Evolutionary conservation across 2,888 invertebrate genomes (phyloP).

Genomic region (Drosophila anomalata): DNA sequence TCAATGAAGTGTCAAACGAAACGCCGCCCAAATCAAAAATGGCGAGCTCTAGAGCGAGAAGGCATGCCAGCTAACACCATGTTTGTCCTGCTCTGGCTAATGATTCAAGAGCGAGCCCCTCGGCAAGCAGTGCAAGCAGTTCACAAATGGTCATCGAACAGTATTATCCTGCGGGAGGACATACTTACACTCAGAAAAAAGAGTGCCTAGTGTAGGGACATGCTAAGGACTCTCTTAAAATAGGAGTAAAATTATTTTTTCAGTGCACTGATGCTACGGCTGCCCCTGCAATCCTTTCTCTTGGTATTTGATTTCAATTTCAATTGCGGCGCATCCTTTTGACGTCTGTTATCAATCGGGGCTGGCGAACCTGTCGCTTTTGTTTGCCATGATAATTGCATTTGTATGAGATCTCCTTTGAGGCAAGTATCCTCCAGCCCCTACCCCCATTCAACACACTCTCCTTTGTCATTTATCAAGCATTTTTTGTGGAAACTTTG

Average conservation of each 20-base stretch:
- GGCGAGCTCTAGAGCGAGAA: constrained; percentile 78
- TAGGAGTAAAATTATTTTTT: background rate
- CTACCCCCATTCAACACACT: background rate
- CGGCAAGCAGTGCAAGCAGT: constrained; percentile 63
- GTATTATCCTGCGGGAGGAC: constrained; percentile 21
- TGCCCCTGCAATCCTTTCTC: constrained; percentile 66
- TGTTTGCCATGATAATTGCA: constrained; percentile 80
- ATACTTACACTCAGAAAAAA: constrained; percentile 3
- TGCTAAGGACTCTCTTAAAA: constrained; percentile 15
- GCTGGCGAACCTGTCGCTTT: constrained; percentile 72
- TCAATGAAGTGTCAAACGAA: constrained; percentile 45
- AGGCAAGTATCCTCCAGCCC: background rate
- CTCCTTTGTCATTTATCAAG: constrained; percentile 70
- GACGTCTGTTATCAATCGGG: constrained; percentile 71
- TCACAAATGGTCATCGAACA: constrained; percentile 23
- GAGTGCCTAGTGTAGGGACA: background rate
- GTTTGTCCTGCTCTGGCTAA: constrained; percentile 44
- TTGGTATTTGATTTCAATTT: constrained; percentile 74
- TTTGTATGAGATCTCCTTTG: constrained; percentile 56
- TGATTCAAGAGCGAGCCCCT: constrained; percentile 1
- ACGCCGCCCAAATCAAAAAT: constrained; percentile 83
- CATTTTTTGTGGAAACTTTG: constrained; percentile 65
- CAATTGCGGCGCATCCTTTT: constrained; percentile 77
- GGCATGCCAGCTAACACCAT: constrained; percentile 29
- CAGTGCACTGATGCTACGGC: constrained; percentile 26